Base-by-base conservation (phyloP, 2,113 vertebrate genomes). In the Podarcis raffonei region DNA sequence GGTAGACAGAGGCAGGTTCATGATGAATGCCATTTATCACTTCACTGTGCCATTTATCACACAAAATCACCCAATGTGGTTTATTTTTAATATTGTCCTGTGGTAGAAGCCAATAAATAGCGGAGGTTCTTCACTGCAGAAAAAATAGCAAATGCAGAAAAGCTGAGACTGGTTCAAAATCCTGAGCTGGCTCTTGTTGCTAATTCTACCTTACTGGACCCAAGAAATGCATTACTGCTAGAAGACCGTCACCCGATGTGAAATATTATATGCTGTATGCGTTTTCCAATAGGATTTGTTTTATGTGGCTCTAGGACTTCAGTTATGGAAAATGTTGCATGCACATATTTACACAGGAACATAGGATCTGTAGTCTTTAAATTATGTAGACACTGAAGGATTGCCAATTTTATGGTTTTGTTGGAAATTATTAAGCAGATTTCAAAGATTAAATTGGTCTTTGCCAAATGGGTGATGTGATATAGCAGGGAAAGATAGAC, bases 11-110 rank as follows among this genome's bases (percentile, higher is more conserved):
- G 65, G 71, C 74, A 83, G 62, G 79, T 82, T 81, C 77, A 42
- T 65, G 89, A 81, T 82, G 76, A 78, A 87, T 78, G 65, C 62
- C 57, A 11, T 90, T 83, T 78, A 87, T 83, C 81, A 83, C 59
- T 18, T 68, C 65, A 32, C 48, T 72, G 48, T 81, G 65, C 72
- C 66, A 86, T 87, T 71, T 78, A 79, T 83, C 72, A 78, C 62
- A 62, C 20, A 39, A 81, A 82, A 86, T 42, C 80, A 83, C 25
- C 27, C 59, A 37, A 42, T 57, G 59, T 59, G 69, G 35, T 20
- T 22, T 30, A 15, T 85, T 42, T 79, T 68, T 68, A n/a, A 35
- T 32, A 66, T 15, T 74, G 25, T 66, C 71, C 18, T 35, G 32
- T 87, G 71, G 37, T 59, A 82, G 53, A 48, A 82, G 5, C 32